Evolutionary conservation across 2,113 vertebrate genomes (phyloP).

Genomic region (Aleadryas rufinucha): DNA sequence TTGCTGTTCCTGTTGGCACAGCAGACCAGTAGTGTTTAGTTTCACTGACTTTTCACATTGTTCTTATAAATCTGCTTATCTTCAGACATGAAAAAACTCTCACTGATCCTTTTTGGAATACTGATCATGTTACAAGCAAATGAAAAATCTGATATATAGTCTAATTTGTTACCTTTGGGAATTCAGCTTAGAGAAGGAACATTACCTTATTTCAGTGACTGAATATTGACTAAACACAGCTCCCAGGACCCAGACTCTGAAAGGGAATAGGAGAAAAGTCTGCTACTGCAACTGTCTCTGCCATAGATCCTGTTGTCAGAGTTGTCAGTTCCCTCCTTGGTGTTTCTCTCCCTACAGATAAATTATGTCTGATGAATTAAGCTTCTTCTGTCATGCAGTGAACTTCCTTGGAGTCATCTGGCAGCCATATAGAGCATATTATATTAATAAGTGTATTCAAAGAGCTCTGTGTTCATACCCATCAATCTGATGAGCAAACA

Average conservation of each 20-base stretch:
- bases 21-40: not conserved
- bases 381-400: not conserved
- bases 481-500: not conserved
- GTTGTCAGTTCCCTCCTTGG: not conserved
- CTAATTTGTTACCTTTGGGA: not conserved
- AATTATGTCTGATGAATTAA: not conserved
- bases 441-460: not conserved
- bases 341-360: not conserved
- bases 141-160: not conserved
- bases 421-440: not conserved
- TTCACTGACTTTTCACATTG: not conserved
- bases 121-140: not conserved
- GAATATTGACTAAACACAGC: not conserved
- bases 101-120: not conserved
- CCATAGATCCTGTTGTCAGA: not conserved
- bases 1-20: not conserved
- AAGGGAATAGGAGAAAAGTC: not conserved
- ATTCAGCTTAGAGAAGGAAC: not conserved
- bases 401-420: conserved; percentile 1
- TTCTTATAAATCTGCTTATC: not conserved
- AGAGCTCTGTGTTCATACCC: not conserved
- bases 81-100: not conserved
- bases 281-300: not conserved
- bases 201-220: not conserved
- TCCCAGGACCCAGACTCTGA: not conserved